Percentiles rank a stretch among this genome's conserved stretches.
Evolutionary conservation across 1,140 invertebrate genomes (phyloP).

Genomic region (Hestina assimilis): DNA sequence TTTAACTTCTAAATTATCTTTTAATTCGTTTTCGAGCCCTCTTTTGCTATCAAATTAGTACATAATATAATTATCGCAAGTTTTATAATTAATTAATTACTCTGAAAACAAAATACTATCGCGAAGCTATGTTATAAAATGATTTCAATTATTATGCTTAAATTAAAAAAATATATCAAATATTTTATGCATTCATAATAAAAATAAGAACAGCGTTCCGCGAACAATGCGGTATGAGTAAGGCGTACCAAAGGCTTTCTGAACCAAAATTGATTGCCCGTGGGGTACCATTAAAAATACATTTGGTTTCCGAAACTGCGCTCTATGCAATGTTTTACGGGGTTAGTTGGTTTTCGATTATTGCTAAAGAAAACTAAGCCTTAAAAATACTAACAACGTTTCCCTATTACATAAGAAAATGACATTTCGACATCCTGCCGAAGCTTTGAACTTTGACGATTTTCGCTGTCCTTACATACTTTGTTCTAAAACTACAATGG

Average conservation of each 20-base stretch:
- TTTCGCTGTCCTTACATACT: too few relatives aligned
- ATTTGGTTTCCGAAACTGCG: constrained; percentile 53
- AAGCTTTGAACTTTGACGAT: too few relatives aligned
- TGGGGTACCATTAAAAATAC: constrained; percentile 65
- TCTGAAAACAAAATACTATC: too few relatives aligned
- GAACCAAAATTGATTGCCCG: constrained; percentile 58
- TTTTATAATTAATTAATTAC: too few relatives aligned
- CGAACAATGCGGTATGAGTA: constrained; percentile 28
- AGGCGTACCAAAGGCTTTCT: constrained; percentile 35
- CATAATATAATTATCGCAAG: too few relatives aligned
- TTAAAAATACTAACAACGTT: constrained; percentile 1
- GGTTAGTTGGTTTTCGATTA: constrained; percentile 26
- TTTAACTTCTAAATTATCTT: too few relatives aligned
- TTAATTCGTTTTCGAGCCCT: too few relatives aligned
- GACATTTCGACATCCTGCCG: constrained; percentile 5
- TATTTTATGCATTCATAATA: constrained; percentile 20
- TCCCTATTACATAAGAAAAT: neutral
- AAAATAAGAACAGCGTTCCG: constrained; percentile 23
- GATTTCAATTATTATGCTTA: too few relatives aligned
- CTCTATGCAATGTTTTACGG: constrained; percentile 35
- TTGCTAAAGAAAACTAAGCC: constrained; percentile 19
- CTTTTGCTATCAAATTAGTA: too few relatives aligned
- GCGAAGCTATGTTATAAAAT: too few relatives aligned
- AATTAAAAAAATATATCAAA: too few relatives aligned
- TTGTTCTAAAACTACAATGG: too few relatives aligned